These are phyloP conservation scores for Phainopepla nitens DNA, from an alignment of 2,113 vertebrate species.

Conservation along the genomic window DNA sequence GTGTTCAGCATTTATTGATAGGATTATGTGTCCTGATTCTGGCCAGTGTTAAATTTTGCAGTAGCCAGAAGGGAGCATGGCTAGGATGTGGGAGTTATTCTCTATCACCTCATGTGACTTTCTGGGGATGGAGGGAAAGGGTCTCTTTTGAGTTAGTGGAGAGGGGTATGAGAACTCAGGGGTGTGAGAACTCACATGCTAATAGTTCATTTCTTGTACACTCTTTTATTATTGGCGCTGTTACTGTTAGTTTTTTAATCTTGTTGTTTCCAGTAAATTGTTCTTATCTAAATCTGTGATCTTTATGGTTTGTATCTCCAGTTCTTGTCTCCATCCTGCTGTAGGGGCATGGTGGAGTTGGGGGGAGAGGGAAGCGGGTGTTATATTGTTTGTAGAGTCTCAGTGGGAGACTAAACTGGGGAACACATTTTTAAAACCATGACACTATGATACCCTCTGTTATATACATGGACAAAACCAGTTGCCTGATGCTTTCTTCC, in stretches of 20 bases:
- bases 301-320: background rate
- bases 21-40: background rate
- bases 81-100: background rate
- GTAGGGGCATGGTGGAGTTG: background rate
- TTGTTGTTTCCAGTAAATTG: background rate
- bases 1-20: background rate
- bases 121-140: background rate
- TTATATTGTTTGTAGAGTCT: background rate
- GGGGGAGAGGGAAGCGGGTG: background rate
- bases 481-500: background rate
- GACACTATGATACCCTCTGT: background rate
- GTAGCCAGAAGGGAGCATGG: background rate
- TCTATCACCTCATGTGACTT: accelerated
- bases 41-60: background rate
- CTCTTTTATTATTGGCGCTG: background rate
- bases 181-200: background rate
- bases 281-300: background rate
- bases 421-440: background rate
- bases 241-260: background rate
- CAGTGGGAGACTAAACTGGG: background rate
- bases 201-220: background rate
- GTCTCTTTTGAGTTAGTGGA: background rate
- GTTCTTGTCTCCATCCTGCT: background rate
- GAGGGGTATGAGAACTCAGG: too few relatives aligned
- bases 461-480: background rate